Evolutionary conservation across 2,113 vertebrate species (phyloP), one percentile per base, ranked within the genome.

Genomic region (Rhabdomys dilectus): DNA sequence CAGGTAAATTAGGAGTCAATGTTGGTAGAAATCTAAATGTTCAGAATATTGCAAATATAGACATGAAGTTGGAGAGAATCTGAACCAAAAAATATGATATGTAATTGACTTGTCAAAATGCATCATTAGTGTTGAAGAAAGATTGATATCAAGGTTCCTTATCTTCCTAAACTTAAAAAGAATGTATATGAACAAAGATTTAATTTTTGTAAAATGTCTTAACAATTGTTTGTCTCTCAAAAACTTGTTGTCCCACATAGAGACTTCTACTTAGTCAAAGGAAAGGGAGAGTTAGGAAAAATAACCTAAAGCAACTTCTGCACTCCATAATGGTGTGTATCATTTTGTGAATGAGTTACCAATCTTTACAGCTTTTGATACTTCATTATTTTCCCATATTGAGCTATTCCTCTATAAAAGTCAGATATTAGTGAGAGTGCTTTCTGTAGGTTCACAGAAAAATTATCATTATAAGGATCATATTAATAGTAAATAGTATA

Each of bases 331-430:
- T 17, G 42, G 62, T 53, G 75, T 68, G 3, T 11, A 92, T 93
- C 70, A 45, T 76, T 95, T 90, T 78, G 13, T 34, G 29, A 87
- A 88, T 62, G 15, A 51, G 22, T 88, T 88, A 75, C 8, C 11
- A 8, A 22, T 76, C 19, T 91, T 88, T 76, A 48, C 24, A 72
- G 0, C 60, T 42, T 36, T 90, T 75, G 22, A 4, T 39, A 45
- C 17, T 88, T 96, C 42, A 64, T 85, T 77, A 64, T 91, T 58
- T 16, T 72, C 36, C n/a, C 17, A 45, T 66, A 42, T 73, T 13
- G 84, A 51, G 22, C 11, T 91, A 60, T 88, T 94, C 75, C 75
- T 96, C 58, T 70, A 16, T 94, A 93, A 95, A 94, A 81, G 1
- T 80, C 10, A 81, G 11, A 58, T 93, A 36, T n/a, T 17, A 70